Conservation (phyloP, 2,113 vertebrate species). For the Myodes glareolus region DNA sequence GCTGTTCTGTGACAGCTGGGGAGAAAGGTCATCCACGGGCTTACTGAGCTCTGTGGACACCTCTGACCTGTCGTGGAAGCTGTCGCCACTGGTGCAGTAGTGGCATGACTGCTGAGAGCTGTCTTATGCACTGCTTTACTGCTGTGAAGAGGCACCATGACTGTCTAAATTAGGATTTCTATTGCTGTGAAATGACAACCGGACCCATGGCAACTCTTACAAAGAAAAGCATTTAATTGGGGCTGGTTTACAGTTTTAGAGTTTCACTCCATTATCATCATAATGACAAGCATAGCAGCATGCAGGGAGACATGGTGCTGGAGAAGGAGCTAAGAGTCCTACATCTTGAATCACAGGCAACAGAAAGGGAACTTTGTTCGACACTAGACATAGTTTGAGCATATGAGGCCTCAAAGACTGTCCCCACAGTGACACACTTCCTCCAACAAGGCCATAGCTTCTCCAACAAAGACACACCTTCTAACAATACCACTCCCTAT, state of each 20-base stretch:
- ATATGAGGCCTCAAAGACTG: not conserved
- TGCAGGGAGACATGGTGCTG: not conserved
- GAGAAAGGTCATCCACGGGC: not conserved
- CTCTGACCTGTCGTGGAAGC: not conserved
- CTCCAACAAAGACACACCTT: not conserved
- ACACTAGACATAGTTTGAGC: not conserved
- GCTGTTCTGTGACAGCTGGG: not conserved
- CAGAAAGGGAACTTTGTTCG: not conserved
- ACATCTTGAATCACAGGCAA: not conserved
- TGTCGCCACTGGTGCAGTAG: not conserved
- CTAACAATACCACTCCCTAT: not conserved
- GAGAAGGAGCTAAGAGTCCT: not conserved
- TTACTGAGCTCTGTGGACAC: not conserved
- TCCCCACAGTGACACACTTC: not conserved
- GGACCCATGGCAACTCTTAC: not conserved
- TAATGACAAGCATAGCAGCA: not conserved
- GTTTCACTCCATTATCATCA: not conserved
- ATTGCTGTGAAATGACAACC: not conserved
- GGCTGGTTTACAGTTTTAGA: not conserved
- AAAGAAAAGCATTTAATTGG: not conserved
- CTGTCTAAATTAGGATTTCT: not conserved
- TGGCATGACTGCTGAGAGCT: not conserved
- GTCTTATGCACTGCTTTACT: too few relatives aligned
- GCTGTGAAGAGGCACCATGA: not conserved
- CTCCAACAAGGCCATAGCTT: not conserved